Percentiles rank a stretch among this genome's conserved stretches.
Conservation (phyloP, 35 echinoderm and acorn worm species). For the Apostichopus parvimensis region DNA sequence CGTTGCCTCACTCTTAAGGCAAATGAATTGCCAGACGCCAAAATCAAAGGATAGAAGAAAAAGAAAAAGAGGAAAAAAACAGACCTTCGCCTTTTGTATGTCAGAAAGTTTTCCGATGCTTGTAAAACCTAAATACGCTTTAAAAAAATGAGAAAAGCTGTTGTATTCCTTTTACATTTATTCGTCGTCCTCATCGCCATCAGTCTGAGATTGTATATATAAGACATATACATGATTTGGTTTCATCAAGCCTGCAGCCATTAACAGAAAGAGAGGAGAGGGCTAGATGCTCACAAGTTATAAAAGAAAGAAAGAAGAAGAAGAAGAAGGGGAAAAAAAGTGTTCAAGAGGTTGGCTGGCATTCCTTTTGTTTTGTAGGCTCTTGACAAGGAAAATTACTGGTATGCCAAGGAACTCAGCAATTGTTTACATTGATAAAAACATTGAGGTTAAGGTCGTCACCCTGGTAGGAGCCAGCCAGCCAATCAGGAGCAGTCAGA, state of each 20-base stretch:
- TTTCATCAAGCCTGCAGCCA: constrained; percentile 58
- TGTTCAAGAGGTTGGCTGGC: background rate
- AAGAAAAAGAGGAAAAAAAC: background rate
- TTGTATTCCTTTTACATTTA: constrained; percentile 25
- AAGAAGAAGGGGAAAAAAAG: background rate
- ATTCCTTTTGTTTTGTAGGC: constrained; percentile 57
- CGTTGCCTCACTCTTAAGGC: constrained; percentile 24
- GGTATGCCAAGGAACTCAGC: constrained; percentile 51
- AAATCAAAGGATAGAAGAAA: background rate
- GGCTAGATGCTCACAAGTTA: background rate
- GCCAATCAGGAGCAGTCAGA: constrained; percentile 9
- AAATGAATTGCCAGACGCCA: constrained; percentile 35
- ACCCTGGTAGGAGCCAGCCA: constrained; percentile 38
- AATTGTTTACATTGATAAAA: constrained; percentile 67
- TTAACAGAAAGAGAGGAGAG: constrained; percentile 31
- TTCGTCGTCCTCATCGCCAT: background rate
- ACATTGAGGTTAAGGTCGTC: constrained; percentile 68
- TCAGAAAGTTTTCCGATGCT: constrained; percentile 15
- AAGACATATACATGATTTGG: constrained; percentile 56
- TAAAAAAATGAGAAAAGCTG: constrained; percentile 46
- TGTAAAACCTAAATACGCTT: constrained; percentile 31
- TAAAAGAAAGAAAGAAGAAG: background rate
- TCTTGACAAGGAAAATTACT: constrained; percentile 57
- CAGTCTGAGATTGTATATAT: constrained; percentile 32
- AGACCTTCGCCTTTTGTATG: background rate